Evolutionary conservation across 2,113 vertebrate species (phyloP).

Genomic region (Bos indicus): DNA sequence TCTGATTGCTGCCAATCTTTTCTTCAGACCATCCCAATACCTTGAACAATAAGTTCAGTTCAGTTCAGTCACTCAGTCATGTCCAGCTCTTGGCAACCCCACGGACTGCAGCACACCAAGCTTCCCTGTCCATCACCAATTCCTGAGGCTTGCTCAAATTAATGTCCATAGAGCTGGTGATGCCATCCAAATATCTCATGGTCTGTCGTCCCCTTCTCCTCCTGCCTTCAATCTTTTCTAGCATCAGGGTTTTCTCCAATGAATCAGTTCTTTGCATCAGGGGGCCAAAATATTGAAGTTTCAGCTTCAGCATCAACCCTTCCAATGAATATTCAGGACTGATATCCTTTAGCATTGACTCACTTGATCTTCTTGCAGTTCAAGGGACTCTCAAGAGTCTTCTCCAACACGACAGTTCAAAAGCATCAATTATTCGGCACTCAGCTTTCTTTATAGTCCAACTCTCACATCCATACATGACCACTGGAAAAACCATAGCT

Average conservation of each 20-base stretch:
- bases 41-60: background rate
- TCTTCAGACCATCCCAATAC: background rate
- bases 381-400: background rate
- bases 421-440: rapidly evolving
- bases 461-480: background rate
- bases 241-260: background rate
- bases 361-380: background rate
- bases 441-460: background rate
- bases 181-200: background rate
- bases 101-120: background rate
- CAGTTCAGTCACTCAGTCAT: background rate
- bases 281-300: background rate
- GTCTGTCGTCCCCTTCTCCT: background rate
- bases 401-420: background rate
- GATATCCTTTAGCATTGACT: background rate
- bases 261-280: background rate
- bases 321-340: background rate
- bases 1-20: background rate
- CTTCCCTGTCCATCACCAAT: background rate
- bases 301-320: background rate
- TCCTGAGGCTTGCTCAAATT: background rate
- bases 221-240: background rate
- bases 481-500: background rate
- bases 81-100: background rate
- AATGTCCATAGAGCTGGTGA: background rate